These are phyloP conservation scores for Leucophenga varia DNA, from an alignment of 1,140 invertebrate species.

Conservation along the genomic window DNA sequence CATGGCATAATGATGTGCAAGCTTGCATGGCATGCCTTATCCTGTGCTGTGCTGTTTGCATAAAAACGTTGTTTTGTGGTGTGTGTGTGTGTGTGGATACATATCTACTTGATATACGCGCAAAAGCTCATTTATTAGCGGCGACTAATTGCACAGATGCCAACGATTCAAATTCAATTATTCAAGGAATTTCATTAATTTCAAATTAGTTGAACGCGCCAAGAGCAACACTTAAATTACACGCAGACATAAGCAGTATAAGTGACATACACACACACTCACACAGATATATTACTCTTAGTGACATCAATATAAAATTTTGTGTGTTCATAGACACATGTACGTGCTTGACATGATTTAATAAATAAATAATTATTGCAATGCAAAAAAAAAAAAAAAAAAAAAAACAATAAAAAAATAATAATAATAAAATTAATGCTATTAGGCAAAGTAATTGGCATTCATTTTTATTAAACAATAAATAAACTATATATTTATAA, in stretches of 20 bases:
- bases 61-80: constrained; percentile 8
- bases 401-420: too few species aligned
- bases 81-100: constrained; percentile 19
- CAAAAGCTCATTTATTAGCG: constrained; percentile 36
- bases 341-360: not conserved
- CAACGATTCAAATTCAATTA: constrained; percentile 51
- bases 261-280: not conserved
- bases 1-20: constrained; percentile 51
- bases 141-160: constrained; percentile 29
- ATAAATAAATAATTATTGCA: constrained; percentile 14
- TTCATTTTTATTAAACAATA: too few species aligned
- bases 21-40: too few species aligned
- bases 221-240: constrained; percentile 37
- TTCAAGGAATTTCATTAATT: constrained; percentile 53
- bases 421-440: too few species aligned
- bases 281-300: not conserved
- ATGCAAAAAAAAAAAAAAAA: not conserved
- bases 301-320: not conserved
- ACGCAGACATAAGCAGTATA: too few species aligned
- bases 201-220: constrained; percentile 50
- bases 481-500: too few species aligned
- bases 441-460: too few species aligned
- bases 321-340: too few species aligned
- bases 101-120: too few species aligned
- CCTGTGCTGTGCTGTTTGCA: constrained; percentile 21